Evolutionary conservation across 1,140 invertebrate genomes (phyloP), one percentile per base, ranked within the genome.

Genomic region (Cephus cinctus): DNA sequence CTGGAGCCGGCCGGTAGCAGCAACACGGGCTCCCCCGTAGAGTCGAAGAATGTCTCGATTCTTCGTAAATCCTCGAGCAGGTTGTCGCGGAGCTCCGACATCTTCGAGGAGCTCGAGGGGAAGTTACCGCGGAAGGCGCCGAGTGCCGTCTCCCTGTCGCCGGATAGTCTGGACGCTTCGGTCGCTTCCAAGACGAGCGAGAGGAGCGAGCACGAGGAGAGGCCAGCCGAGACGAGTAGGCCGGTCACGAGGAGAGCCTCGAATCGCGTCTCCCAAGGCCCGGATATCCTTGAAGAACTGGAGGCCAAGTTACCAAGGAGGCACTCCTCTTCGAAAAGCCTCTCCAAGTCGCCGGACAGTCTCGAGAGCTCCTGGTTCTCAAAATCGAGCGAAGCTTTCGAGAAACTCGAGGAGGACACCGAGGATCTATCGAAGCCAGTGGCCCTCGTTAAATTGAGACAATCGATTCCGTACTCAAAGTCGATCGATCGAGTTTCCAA

Each of bases 1-100:
- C 40, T 72, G 1, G 70, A 71, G 9, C 8, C 50, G 41, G 4
- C 47, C 30, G 35, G 15, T 32, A 34, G 9, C 27, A 68, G 57
- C 36, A 62, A 52, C 34, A 49, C 34, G 12, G 65, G 62, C 47
- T 63, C 61, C 2, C 63, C 63, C 8, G 35, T 56, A 0, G 52
- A 56, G 0, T 36, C 54, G 2, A 62, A 66, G 35, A 52, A 43
- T 2, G 46, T 56, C 1, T 54, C 62, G 0, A 58, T 73, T 1
- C 43, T 67, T 2, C 52, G 72, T 3, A 75, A 77, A 35, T 73
- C 71, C 0, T 76, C 75, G 18, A 73, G 64, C n/a, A 53, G 70
- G 0, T 11, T 67, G 12, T 73, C 70, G 0, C 49, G 67, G 5
- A 69, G 55, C 5, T 75, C 71, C 1, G 71, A 71, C 5, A 65